phyloP scores from a whole-genome alignment of 2,888 invertebrate genomes.

The Brassicogethes aeneus region DNA sequence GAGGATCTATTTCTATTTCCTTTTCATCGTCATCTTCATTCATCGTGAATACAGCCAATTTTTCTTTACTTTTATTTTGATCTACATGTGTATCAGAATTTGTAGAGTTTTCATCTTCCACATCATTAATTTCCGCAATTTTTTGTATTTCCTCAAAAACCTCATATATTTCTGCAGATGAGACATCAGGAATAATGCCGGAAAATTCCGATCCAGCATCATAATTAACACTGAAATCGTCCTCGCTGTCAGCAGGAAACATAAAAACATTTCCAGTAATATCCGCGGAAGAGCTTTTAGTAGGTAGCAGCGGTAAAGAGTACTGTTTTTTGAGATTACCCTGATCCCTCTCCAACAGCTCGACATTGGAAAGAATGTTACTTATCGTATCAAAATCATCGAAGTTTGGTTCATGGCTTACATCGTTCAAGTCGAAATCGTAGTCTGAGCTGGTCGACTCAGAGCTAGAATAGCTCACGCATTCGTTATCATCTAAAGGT shows the following conservation, averaged over 20 bases:
- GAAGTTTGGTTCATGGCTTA: slow-evolving; percentile 30
- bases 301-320: slow-evolving; percentile 22
- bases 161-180: background rate
- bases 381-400: slow-evolving; percentile 47
- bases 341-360: slow-evolving; percentile 21
- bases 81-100: background rate
- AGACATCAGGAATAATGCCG: background rate
- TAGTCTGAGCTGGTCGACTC: slow-evolving; percentile 25
- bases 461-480: slow-evolving; percentile 14
- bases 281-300: slow-evolving; percentile 3
- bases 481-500: slow-evolving; percentile 14
- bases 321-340: slow-evolving; percentile 23
- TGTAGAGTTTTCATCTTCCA: background rate
- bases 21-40: background rate
- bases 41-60: background rate
- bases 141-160: background rate
- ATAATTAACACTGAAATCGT: slow-evolving; percentile 1
- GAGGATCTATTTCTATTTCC: slow-evolving; percentile 6
- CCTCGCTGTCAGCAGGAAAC: slow-evolving; percentile 7
- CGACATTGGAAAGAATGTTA: slow-evolving; percentile 48
- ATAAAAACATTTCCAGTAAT: slow-evolving; percentile 3
- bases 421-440: slow-evolving; percentile 38
- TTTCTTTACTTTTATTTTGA: background rate
- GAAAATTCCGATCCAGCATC: background rate
- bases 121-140: background rate